These are phyloP conservation scores for Syngnathus acus DNA, from an alignment of 2,797 vertebrate species.

Conservation along the genomic window DNA sequence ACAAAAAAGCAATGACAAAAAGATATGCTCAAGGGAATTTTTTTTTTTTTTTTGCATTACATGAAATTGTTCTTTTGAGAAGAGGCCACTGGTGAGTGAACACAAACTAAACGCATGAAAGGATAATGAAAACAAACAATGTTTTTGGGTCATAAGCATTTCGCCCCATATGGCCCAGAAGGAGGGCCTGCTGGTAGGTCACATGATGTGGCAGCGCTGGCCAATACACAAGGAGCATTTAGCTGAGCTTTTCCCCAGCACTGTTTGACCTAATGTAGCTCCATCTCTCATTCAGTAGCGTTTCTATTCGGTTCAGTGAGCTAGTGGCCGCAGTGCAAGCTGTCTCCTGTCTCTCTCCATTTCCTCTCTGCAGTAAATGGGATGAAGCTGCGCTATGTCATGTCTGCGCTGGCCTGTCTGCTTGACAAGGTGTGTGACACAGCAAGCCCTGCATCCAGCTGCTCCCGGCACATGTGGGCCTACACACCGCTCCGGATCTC, in stretches of 20 bases:
- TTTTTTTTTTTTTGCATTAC: background rate
- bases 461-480: constrained; percentile 38
- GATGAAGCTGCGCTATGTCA: constrained; percentile 68
- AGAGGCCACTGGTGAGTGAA: constrained; percentile 2
- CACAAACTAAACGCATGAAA: constrained; percentile 7
- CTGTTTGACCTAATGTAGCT: constrained; percentile 54
- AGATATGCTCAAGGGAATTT: background rate
- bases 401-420: constrained; percentile 56
- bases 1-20: background rate
- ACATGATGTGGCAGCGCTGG: constrained; percentile 49
- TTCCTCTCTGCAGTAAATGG: constrained; percentile 58
- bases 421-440: constrained; percentile 68
- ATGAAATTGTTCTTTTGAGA: constrained; percentile 6
- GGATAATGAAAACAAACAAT: constrained; percentile 11
- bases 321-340: constrained; percentile 57
- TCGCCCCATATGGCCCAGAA: constrained; percentile 14
- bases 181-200: constrained; percentile 26
- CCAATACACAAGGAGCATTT: constrained; percentile 37
- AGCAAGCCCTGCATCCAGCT: constrained; percentile 37
- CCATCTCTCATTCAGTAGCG: constrained; percentile 52
- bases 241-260: constrained; percentile 40
- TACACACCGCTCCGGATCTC: constrained; percentile 23
- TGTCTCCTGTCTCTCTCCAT: constrained; percentile 65
- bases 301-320: constrained; percentile 56
- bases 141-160: constrained; percentile 17